Evolutionary conservation across 2,797 vertebrate genomes (phyloP).

Genomic region (Atherinosoma microstoma): DNA sequence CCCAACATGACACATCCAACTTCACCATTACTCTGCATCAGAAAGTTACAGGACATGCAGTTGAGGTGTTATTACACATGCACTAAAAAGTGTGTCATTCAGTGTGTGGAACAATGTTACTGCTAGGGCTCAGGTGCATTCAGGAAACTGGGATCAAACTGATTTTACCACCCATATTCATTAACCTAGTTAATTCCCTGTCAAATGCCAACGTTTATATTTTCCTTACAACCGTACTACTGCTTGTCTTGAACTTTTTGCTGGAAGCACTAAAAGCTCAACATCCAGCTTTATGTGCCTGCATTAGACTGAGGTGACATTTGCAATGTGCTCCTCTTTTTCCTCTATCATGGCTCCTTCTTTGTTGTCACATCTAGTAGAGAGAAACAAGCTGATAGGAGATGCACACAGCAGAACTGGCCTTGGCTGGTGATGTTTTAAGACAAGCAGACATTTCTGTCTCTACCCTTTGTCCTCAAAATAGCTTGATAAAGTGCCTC

Average conservation of each 20-base stretch:
- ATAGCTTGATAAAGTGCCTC: not conserved
- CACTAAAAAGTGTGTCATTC: not conserved
- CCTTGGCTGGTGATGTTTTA: not conserved
- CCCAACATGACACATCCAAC: conserved; percentile 92
- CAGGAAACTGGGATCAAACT: not conserved
- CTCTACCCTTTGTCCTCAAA: not conserved
- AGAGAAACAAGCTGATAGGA: no score
- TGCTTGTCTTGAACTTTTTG: not conserved
- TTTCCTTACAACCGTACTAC: not conserved
- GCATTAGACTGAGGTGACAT: not conserved
- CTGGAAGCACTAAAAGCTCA: not conserved
- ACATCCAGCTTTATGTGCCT: not conserved
- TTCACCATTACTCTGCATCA: conserved; percentile 56
- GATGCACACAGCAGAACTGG: not conserved
- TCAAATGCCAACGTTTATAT: not conserved
- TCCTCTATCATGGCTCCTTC: not conserved
- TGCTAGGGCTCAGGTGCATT: not conserved
- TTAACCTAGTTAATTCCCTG: not conserved
- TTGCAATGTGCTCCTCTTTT: not conserved
- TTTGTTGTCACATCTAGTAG: no score
- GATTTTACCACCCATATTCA: not conserved
- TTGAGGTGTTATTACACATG: not conserved
- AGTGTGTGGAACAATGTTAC: not conserved
- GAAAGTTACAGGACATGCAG: not conserved
- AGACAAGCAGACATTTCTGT: not conserved